phyloP scores from a whole-genome alignment of 2,113 vertebrate genomes.

The Pluvialis apricaria region DNA sequence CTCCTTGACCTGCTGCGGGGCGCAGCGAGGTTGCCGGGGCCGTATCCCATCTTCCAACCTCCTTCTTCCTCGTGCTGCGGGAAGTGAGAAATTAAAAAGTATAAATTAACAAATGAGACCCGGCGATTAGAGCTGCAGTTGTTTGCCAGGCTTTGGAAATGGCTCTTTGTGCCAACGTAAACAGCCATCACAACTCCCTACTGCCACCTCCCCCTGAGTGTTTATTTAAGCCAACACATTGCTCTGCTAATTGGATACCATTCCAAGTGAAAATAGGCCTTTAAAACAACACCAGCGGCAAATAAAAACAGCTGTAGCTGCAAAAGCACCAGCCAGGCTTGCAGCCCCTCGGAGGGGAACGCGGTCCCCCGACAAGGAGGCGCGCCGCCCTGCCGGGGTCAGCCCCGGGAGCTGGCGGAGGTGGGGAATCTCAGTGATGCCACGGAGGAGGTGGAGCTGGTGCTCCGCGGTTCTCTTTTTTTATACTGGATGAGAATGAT shows the following conservation, averaged over 20 bases:
- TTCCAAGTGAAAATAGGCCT: conserved; percentile 77
- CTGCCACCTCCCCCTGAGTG: conserved; percentile 10
- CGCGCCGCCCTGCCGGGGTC: accelerated
- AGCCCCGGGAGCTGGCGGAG: accelerated
- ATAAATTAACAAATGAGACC: background rate
- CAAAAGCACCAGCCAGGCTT: conserved; percentile 32
- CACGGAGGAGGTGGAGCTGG: background rate
- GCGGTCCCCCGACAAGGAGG: background rate
- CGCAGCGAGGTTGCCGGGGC: background rate
- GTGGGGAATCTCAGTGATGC: too few relatives aligned
- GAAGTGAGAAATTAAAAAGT: conserved; percentile 28
- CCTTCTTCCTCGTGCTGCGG: background rate
- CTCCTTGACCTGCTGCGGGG: background rate
- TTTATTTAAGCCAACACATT: conserved; percentile 80
- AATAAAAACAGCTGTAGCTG: conserved; percentile 68
- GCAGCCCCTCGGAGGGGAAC: background rate
- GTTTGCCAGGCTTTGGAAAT: conserved; percentile 41
- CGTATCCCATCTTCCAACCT: background rate
- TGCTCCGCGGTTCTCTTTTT: background rate
- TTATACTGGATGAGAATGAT: accelerated
- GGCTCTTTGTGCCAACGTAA: conserved; percentile 60
- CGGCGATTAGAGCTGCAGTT: background rate
- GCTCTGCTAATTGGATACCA: conserved; percentile 80
- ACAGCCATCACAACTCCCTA: conserved; percentile 9
- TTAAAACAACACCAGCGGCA: conserved; percentile 71